Base-by-base conservation (phyloP, 2,888 invertebrate genomes). In the Melanostoma mellinum region DNA sequence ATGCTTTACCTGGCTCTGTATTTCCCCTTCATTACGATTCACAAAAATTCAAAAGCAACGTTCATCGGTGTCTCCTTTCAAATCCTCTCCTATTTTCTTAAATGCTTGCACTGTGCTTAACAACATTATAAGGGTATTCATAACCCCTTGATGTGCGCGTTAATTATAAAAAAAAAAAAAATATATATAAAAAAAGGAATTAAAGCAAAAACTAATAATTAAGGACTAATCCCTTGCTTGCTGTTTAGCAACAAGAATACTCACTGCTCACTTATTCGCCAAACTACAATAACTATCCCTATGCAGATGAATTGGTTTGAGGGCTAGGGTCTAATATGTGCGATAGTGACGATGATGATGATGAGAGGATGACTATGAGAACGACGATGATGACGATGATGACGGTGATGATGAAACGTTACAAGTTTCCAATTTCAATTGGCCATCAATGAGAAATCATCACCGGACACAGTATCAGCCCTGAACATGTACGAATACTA, bases 361-460 rank as follows among this genome's bases (percentile, higher is more conserved):
- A 73, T 55, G 52, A 20, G 32, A 46, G 61, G 20, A 38, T 30
- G 8, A 67, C 55, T 60, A 73, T 55, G 52, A 50, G 50, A 56
- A 69, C n/a, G 48, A 71, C 44, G 65, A 46, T 44, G 68, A 74
- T n/a, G 73, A 52, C 20, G 53, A 58, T 9, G 74, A 50, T 35
- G 65, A 46, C 38, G 48, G 10, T 60, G 63, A 73, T 77, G 73
- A 73, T 73, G 69, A 69, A 84, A 79, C 56, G 84, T 84, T 84
- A 75, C 74, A 79, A 75, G 75, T 78, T 79, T 84, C 79, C 78
- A 84, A 84, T 84, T 84, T 84, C 84, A 79, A 79, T 84, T 79
- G 79, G 75, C 60, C 53, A 75, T 74, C 84, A 84, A 84, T 81
- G 75, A 72, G 67, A 84, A 78, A 84, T 84, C 82, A 84, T 69